These are phyloP conservation scores for Oreochromis tanganicae DNA, from an alignment of 2,113 vertebrate genomes.

Conservation along the genomic window DNA sequence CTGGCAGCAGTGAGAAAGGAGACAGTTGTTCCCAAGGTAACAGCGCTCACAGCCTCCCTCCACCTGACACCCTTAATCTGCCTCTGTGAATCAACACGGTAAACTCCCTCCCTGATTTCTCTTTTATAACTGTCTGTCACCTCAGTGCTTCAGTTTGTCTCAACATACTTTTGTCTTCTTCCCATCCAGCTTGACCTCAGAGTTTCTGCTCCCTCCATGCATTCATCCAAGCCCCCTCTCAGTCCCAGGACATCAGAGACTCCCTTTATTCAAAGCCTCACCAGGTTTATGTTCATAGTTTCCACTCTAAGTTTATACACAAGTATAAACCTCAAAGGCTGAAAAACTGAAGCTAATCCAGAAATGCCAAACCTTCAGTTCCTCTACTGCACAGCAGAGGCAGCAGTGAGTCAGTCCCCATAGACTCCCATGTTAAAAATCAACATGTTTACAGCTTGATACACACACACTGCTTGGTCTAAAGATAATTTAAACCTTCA, in stretches of 20 bases:
- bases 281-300: background rate
- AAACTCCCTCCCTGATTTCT: background rate
- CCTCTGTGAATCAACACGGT: background rate
- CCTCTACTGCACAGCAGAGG: background rate
- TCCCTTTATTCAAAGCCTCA: background rate
- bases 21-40: slow-evolving; percentile 46
- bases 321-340: background rate
- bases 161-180: background rate
- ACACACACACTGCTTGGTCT: background rate
- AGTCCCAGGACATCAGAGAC: background rate
- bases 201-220: background rate
- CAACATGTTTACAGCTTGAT: background rate
- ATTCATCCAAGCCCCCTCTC: background rate
- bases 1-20: slow-evolving; percentile 11
- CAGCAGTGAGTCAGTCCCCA: background rate
- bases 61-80: slow-evolving; percentile 42
- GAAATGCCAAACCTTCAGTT: background rate
- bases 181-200: background rate
- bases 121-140: background rate
- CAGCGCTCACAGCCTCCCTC: background rate
- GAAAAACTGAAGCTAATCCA: background rate
- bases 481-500: background rate
- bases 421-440: background rate
- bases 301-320: background rate
- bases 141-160: background rate